These are phyloP conservation scores for Synergus japonicus DNA, from an alignment of 2,888 invertebrate genomes.

Conservation along the genomic window DNA sequence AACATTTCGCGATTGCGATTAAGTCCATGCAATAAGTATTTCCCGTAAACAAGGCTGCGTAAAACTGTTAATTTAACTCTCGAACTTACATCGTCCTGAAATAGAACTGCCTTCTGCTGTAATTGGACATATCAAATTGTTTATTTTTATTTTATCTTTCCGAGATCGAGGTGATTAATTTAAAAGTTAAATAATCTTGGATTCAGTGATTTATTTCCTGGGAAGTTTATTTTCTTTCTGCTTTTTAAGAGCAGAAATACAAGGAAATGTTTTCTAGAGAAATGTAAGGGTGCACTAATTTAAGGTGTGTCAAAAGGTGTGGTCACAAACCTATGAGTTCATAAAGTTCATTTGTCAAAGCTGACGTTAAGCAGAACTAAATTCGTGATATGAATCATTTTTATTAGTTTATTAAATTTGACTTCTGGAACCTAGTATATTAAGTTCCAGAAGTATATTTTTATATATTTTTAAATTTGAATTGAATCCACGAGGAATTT, in stretches of 20 bases:
- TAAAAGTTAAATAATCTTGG: neutral
- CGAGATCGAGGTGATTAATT: neutral
- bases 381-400: neutral
- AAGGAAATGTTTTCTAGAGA: neutral
- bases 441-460: too few species aligned
- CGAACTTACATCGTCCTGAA: slow-evolving; percentile 42
- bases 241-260: neutral
- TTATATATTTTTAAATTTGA: too few species aligned
- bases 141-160: neutral
- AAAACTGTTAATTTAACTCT: slow-evolving; percentile 48
- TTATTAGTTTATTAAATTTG: neutral
- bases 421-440: neutral
- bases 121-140: neutral
- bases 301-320: slow-evolving; percentile 13
- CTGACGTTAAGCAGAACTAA: neutral
- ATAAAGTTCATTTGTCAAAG: neutral
- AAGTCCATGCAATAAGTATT: slow-evolving; percentile 41
- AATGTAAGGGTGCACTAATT: slow-evolving; percentile 18
- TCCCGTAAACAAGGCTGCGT: slow-evolving; percentile 43
- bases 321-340: neutral
- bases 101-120: neutral
- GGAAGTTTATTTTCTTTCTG: neutral
- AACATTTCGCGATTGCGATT: slow-evolving; percentile 42
- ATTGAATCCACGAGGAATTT: too few species aligned
- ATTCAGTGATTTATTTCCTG: neutral